Conservation (phyloP, 2,888 invertebrate genomes). For the Peribatodes rhomboidaria region DNA sequence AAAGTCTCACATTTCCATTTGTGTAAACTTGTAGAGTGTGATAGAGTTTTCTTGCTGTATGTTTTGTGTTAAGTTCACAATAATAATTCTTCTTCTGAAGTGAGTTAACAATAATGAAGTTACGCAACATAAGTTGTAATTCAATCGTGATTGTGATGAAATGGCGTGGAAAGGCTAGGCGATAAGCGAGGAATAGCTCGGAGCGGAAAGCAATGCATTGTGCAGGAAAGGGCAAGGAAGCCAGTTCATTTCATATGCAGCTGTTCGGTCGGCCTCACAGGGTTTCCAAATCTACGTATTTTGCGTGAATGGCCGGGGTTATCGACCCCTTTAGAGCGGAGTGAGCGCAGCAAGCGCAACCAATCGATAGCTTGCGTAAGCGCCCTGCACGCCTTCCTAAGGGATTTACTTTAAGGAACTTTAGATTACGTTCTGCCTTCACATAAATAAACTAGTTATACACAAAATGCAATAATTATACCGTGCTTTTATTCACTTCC, state of each 20-base stretch:
- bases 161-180: constrained; percentile 42
- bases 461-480: constrained; percentile 57
- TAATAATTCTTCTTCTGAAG: too few relatives aligned
- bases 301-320: constrained; percentile 75
- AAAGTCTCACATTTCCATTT: too few relatives aligned
- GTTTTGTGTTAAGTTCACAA: too few relatives aligned
- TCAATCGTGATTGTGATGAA: constrained; percentile 37
- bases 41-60: too few relatives aligned
- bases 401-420: constrained; percentile 66
- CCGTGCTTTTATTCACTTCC: constrained; percentile 58
- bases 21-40: too few relatives aligned
- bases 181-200: constrained; percentile 40
- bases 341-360: constrained; percentile 70
- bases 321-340: constrained; percentile 75
- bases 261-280: constrained; percentile 58
- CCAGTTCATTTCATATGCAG: constrained; percentile 63
- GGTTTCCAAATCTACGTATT: constrained; percentile 72
- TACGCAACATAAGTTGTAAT: background rate
- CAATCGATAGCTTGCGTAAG: constrained; percentile 82
- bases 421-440: constrained; percentile 46
- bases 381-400: constrained; percentile 72
- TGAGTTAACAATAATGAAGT: too few relatives aligned
- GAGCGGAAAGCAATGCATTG: constrained; percentile 49
- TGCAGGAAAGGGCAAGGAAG: constrained; percentile 59
- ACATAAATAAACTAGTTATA: constrained; percentile 44